Conservation (phyloP, 1,140 invertebrate species). For the Danaus plexippus region DNA sequence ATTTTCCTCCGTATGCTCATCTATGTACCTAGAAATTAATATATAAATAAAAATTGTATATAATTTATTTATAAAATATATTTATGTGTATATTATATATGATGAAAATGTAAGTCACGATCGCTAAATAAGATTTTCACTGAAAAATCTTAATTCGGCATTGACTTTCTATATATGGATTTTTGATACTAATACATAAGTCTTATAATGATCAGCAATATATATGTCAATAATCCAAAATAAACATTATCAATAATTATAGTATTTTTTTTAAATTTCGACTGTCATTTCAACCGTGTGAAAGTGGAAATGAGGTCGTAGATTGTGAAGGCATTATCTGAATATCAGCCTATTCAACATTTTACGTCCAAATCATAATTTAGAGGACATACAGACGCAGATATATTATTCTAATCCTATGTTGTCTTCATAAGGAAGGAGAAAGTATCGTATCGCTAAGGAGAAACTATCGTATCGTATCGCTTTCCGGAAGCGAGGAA, state of each 20-base stretch:
- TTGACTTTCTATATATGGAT: slow-evolving; percentile 44
- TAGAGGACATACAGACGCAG: too few relatives aligned
- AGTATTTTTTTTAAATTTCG: too few relatives aligned
- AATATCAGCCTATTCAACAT: too few relatives aligned
- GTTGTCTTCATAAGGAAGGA: too few relatives aligned
- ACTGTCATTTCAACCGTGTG: too few relatives aligned
- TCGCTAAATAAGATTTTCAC: slow-evolving; percentile 40
- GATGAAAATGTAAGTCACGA: slow-evolving; percentile 38
- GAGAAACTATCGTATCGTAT: too few relatives aligned
- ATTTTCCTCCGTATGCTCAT: slow-evolving; percentile 60
- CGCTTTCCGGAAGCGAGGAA: too few relatives aligned
- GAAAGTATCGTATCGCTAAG: too few relatives aligned
- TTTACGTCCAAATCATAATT: too few relatives aligned
- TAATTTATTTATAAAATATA: slow-evolving; percentile 9
- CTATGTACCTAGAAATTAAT: slow-evolving; percentile 42
- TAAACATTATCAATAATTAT: background rate
- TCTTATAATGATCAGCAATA: slow-evolving; percentile 9
- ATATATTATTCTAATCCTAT: too few relatives aligned
- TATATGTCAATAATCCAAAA: slow-evolving; percentile 11
- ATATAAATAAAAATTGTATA: slow-evolving; percentile 2
- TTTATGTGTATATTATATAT: slow-evolving; percentile 1
- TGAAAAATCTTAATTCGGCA: slow-evolving; percentile 43
- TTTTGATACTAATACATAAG: slow-evolving; percentile 10
- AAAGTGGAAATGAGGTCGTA: too few relatives aligned
- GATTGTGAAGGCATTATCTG: too few relatives aligned